These are phyloP conservation scores for Eupeodes corollae DNA, from an alignment of 1,140 invertebrate species.

Conservation along the genomic window DNA sequence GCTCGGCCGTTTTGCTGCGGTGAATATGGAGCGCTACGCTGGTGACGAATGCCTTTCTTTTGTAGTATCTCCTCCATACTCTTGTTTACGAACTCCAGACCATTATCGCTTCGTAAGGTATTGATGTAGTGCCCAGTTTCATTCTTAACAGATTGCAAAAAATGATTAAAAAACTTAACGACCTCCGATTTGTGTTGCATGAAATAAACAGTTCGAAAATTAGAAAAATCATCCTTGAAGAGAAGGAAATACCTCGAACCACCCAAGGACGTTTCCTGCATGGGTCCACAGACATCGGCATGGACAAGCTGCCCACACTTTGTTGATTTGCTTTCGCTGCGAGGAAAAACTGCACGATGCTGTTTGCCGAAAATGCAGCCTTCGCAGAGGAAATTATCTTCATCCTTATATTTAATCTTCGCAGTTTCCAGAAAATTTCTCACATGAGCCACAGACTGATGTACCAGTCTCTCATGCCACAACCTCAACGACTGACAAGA, in stretches of 20 bases:
- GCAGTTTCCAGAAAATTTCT: conserved; percentile 25
- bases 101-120: conserved; percentile 38
- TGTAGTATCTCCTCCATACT: conserved; percentile 22
- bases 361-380: conserved; percentile 35
- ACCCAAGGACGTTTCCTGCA: conserved; percentile 29
- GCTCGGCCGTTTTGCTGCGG: conserved; percentile 40
- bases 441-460: conserved; percentile 35
- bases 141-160: conserved; percentile 26
- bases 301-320: conserved; percentile 32
- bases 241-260: conserved; percentile 27
- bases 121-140: conserved; percentile 27
- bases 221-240: conserved; percentile 37
- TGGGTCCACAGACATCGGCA: conserved; percentile 37
- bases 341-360: conserved; percentile 21
- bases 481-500: conserved; percentile 14
- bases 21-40: conserved; percentile 34
- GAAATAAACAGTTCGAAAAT: conserved; percentile 32
- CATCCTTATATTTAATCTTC: conserved; percentile 3
- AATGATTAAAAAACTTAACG: conserved; percentile 24
- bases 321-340: conserved; percentile 12
- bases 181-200: conserved; percentile 35
- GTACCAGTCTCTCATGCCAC: conserved; percentile 35
- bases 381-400: conserved; percentile 23
- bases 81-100: conserved; percentile 33
- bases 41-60: conserved; percentile 26